Evolutionary conservation across 2,113 vertebrate genomes (phyloP).

Genomic region (Amia ocellicauda): DNA sequence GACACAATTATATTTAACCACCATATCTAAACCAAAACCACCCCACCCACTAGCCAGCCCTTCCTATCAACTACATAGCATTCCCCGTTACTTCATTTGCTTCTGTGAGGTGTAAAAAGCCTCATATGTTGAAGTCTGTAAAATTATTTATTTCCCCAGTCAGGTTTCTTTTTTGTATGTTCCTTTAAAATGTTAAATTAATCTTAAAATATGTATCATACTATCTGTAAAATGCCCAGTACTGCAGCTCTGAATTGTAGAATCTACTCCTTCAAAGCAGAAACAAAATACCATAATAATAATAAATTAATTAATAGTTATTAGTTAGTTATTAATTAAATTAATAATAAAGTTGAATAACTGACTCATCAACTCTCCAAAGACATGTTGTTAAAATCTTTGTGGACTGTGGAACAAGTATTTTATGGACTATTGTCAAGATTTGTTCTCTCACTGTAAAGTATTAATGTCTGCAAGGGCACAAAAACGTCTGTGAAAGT

Average conservation of each 20-base stretch:
- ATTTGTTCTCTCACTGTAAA: constrained; percentile 11
- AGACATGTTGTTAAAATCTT: constrained; percentile 10
- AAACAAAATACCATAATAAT: no score
- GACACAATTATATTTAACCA: neutral
- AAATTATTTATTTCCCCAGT: neutral
- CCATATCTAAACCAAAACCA: neutral
- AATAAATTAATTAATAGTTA: no score
- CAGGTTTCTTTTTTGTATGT: neutral
- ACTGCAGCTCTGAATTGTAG: no score
- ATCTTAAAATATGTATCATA: no score
- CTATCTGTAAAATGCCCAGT: no score
- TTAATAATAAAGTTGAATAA: no score
- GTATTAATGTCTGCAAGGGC: no score
- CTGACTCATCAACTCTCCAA: no score
- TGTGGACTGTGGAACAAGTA: constrained; percentile 10
- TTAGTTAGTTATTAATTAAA: no score
- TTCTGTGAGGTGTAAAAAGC: no score
- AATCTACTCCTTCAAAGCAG: no score
- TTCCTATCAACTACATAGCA: no score
- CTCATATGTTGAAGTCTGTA: neutral
- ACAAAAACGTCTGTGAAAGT: constrained; percentile 28
- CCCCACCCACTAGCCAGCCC: neutral
- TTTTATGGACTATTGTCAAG: constrained; percentile 19
- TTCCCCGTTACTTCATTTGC: neutral
- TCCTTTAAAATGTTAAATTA: neutral